Evolutionary conservation across 2,888 invertebrate species (phyloP), one percentile per base, ranked within the genome.

Genomic region (Philopedon plagiatum): DNA sequence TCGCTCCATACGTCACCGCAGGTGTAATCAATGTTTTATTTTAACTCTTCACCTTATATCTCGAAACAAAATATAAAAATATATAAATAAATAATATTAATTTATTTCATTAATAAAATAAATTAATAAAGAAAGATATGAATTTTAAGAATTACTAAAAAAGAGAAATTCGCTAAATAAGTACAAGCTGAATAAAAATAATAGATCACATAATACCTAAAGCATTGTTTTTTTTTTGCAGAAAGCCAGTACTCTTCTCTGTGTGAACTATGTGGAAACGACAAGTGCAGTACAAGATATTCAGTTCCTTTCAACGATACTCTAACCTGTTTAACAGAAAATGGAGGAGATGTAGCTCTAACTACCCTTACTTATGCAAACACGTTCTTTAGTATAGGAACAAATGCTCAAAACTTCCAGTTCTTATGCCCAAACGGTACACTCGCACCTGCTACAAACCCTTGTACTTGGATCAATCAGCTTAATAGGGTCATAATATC

Each of bases 381-480:
- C n/a, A 26, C 72, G 37, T 82, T 80, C 62, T 81, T 82, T 51
- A 79, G 76, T 23, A 69, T 57, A 9, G 58, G 77, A 5, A 57
- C 68, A 19, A 81, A 81, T 56, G 15, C 23, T 0, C 76, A 75
- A 8, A 66, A 77, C 26, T 85, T 78, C 70, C 76, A 76, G 63
- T 85, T 81, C 71, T 75, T 85, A 2, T 86, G 86, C 75, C 77
- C 79, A 21, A 76, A 85, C 78, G 84, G 84, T 7, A 77, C 77
- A n/a, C 13, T 79, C 49, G 73, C 77, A 68, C 77, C 78, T 65
- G 75, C 77, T 37, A 64, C 75, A 18, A 69, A 19, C 0, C 89
- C 90, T 0, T 92, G 92, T 79, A 83, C 88, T 15, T 89, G 92
- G 88, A 85, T 90, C 1, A 86, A 85, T 44, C 91, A 92, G 78